A percentile compares a stretch with the other conserved stretches of the same genome.
Evolutionary conservation across 2,888 invertebrate genomes (phyloP).

Genomic region (Caenorhabditis sp.): DNA sequence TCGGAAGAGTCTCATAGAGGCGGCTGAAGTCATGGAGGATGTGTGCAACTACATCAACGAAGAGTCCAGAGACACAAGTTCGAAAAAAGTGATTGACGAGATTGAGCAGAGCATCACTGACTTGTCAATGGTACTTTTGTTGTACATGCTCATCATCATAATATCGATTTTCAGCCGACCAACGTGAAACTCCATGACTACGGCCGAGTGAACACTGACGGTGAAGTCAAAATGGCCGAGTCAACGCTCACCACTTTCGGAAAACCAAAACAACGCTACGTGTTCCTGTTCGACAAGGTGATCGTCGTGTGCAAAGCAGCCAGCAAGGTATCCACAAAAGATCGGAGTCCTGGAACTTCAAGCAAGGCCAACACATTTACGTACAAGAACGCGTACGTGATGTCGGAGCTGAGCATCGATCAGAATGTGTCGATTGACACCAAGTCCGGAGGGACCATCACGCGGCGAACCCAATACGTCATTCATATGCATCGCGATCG

Average conservation of each 20-base stretch:
- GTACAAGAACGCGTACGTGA: constrained; percentile 69
- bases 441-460: constrained; percentile 62
- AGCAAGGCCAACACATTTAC: constrained; percentile 56
- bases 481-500: constrained; percentile 53
- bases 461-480: constrained; percentile 47
- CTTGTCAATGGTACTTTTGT: constrained; percentile 71
- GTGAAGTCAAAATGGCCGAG: constrained; percentile 83
- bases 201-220: constrained; percentile 92
- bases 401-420: constrained; percentile 64
- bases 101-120: constrained; percentile 85
- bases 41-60: constrained; percentile 90
- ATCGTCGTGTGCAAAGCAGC: constrained; percentile 89
- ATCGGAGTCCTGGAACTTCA: constrained; percentile 1
- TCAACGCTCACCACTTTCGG: constrained; percentile 41
- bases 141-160: too few species aligned
- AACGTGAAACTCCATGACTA: constrained; percentile 90
- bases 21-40: constrained; percentile 81
- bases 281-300: constrained; percentile 97
- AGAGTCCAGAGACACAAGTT: constrained; percentile 95
- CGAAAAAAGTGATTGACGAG: constrained; percentile 90
- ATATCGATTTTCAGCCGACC: constrained; percentile 83
- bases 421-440: constrained; percentile 47
- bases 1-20: constrained; percentile 87
- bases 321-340: constrained; percentile 50
- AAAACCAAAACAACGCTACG: constrained; percentile 84